These are phyloP conservation scores for Bombus huntii DNA, from an alignment of 1,140 invertebrate genomes.

Conservation along the genomic window DNA sequence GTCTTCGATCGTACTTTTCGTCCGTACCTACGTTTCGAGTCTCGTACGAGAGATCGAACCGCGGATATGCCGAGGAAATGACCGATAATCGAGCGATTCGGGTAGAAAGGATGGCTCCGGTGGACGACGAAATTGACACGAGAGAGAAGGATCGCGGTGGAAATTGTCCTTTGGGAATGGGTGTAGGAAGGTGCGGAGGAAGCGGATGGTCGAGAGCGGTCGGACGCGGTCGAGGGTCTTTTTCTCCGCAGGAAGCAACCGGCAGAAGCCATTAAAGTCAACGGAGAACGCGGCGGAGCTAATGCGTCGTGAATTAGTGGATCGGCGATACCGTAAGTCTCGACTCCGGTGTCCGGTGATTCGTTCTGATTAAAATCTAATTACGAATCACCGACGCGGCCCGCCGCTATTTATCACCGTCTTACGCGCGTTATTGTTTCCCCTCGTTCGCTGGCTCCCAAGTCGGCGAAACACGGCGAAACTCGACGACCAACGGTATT, in stretches of 20 bases:
- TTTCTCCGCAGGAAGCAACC: slow-evolving; percentile 24
- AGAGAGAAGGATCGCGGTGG: background rate
- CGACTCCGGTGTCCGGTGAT: slow-evolving; percentile 42
- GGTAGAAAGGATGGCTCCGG: background rate
- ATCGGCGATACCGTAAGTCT: slow-evolving; percentile 47
- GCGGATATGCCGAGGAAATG: slow-evolving; percentile 1
- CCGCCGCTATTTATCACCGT: slow-evolving; percentile 35
- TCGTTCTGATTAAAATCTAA: slow-evolving; percentile 57
- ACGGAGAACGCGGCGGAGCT: slow-evolving; percentile 19
- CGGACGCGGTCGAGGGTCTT: background rate
- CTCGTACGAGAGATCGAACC: background rate
- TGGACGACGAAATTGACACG: slow-evolving; percentile 2
- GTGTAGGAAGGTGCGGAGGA: background rate
- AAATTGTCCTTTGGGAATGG: slow-evolving; percentile 24
- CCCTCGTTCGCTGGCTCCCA: background rate
- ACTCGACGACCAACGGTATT: background rate
- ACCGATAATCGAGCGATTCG: slow-evolving; percentile 15
- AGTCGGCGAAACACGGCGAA: background rate
- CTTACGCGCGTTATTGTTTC: slow-evolving; percentile 34
- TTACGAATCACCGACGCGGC: slow-evolving; percentile 36
- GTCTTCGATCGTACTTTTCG: background rate
- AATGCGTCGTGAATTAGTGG: slow-evolving; percentile 53
- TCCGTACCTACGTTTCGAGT: background rate
- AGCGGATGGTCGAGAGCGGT: background rate
- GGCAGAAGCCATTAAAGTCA: slow-evolving; percentile 38